Percentiles rank a stretch among this genome's conserved stretches.
phyloP scores from a whole-genome alignment of 2,888 invertebrate species.

The Amphiduros pacificus region DNA sequence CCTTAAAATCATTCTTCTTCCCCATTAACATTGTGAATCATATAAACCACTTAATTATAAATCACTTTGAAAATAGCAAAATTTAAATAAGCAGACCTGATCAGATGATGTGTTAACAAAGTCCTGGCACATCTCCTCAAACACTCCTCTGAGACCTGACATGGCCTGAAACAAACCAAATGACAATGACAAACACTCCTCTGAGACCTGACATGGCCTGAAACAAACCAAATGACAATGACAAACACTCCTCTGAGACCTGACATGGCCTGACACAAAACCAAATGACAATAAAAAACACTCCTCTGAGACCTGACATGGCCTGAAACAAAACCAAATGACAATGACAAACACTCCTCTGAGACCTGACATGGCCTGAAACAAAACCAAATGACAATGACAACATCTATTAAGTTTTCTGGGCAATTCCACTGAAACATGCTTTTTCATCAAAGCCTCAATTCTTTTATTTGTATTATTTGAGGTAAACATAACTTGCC shows the following conservation, averaged over 20 bases:
- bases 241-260: slow-evolving; percentile 8
- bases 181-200: slow-evolving; percentile 6
- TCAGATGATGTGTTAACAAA: slow-evolving; percentile 63
- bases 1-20: no score
- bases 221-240: slow-evolving; percentile 32
- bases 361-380: slow-evolving; percentile 60
- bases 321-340: slow-evolving; percentile 61
- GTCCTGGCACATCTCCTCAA: slow-evolving; percentile 65
- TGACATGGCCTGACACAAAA: slow-evolving; percentile 61
- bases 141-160: slow-evolving; percentile 6
- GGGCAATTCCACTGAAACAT: no score
- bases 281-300: slow-evolving; percentile 33
- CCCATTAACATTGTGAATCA: no score
- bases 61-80: no score
- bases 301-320: slow-evolving; percentile 5
- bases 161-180: slow-evolving; percentile 61
- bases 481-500: no score
- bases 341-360: slow-evolving; percentile 9
- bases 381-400: slow-evolving; percentile 33
- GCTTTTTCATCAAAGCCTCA: no score
- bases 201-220: slow-evolving; percentile 60
- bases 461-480: no score
- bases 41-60: no score
- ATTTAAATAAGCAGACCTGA: no score
- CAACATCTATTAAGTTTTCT: no score